phyloP scores from a whole-genome alignment of 2,888 invertebrate species.

The Germaria angustata region DNA sequence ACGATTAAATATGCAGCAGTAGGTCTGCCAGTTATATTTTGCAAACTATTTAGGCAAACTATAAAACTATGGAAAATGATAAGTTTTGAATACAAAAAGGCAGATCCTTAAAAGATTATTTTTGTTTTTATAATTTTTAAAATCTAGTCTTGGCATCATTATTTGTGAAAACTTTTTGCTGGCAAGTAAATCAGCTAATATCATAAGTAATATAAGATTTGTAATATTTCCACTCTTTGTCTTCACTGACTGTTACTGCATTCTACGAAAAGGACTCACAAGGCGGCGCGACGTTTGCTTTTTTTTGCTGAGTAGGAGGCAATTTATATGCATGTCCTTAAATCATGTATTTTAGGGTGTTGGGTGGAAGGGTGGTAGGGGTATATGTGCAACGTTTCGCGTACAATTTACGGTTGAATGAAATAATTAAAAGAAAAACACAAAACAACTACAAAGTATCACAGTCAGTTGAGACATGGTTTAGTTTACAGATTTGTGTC shows the following conservation, averaged over 20 bases:
- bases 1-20: too few species aligned
- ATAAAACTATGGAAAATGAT: too few species aligned
- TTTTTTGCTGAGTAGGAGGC: constrained; percentile 53
- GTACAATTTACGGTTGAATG: constrained; percentile 53
- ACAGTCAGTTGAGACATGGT: constrained; percentile 38
- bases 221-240: neutral
- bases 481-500: constrained; percentile 42
- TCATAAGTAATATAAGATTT: too few species aligned
- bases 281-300: constrained; percentile 49
- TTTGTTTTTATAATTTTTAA: too few species aligned
- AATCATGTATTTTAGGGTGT: constrained; percentile 31
- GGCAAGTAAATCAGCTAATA: too few species aligned
- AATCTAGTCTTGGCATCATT: too few species aligned
- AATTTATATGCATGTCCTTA: constrained; percentile 64
- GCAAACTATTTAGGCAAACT: too few species aligned
- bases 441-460: neutral
- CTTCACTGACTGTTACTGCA: constrained; percentile 7
- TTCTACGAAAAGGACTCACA: constrained; percentile 13
- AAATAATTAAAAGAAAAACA: constrained; percentile 50
- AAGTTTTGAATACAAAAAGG: neutral
- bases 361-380: too few species aligned
- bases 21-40: too few species aligned
- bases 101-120: neutral
- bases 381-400: constrained; percentile 68
- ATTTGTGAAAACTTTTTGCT: too few species aligned